phyloP scores from a whole-genome alignment of 2,888 invertebrate species.

The Smittia aterrima region DNA sequence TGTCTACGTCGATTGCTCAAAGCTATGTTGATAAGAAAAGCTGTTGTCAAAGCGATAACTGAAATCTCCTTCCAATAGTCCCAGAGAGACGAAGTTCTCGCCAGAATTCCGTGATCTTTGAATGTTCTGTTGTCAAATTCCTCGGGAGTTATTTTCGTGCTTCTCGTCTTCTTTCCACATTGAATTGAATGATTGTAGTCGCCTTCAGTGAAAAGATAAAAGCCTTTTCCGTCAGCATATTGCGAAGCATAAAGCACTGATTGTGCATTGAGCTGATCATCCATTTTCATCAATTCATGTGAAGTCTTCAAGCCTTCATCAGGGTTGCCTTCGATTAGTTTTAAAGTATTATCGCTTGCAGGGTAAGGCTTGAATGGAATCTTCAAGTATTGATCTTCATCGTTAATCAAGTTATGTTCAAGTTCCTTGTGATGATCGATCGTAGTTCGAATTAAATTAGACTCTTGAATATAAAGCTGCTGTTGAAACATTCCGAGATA shows the following conservation, averaged over 20 bases:
- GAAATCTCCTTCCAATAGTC: conserved; percentile 83
- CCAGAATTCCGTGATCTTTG: conserved; percentile 58
- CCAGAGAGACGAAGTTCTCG: conserved; percentile 72
- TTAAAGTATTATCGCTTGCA: conserved; percentile 56
- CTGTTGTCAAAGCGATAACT: conserved; percentile 70
- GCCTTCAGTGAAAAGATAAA: conserved; percentile 67
- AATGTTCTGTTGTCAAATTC: conserved; percentile 48
- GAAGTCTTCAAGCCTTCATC: conserved; percentile 50
- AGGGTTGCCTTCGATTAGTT: conserved; percentile 48
- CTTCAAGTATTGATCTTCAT: conserved; percentile 51
- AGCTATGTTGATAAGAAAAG: conserved; percentile 67
- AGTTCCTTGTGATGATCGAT: conserved; percentile 48
- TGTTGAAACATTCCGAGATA: conserved; percentile 81
- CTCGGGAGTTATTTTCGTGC: conserved; percentile 46
- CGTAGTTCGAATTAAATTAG: conserved; percentile 53
- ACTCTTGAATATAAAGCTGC: conserved; percentile 66
- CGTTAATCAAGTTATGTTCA: conserved; percentile 49
- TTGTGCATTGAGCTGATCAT: conserved; percentile 55
- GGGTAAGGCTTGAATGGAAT: conserved; percentile 76
- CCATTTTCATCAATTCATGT: conserved; percentile 55
- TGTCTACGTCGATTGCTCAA: conserved; percentile 49
- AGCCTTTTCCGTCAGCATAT: conserved; percentile 75
- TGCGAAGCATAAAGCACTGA: conserved; percentile 72
- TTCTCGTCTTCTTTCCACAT: conserved; percentile 50
- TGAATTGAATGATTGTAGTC: conserved; percentile 54